A percentile compares a stretch with the other conserved stretches of the same genome.
These are phyloP conservation scores for Chelmon rostratus DNA, from an alignment of 2,797 vertebrate species.

Conservation along the genomic window DNA sequence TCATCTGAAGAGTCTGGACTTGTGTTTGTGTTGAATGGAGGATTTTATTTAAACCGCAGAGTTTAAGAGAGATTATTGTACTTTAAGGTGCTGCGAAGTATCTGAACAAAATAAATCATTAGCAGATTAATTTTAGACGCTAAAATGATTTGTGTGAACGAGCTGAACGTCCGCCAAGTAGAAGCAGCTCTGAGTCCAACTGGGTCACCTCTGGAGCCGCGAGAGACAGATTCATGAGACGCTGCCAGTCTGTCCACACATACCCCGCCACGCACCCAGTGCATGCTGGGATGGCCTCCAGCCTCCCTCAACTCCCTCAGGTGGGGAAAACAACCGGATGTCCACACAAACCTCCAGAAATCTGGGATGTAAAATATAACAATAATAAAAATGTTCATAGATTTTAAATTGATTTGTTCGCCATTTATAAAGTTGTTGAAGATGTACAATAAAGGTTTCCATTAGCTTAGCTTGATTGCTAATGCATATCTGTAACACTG, in stretches of 20 bases:
- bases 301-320: neutral
- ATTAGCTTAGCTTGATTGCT: no score
- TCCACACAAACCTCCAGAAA: no score
- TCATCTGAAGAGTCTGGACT: no score
- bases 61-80: neutral
- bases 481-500: no score
- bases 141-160: neutral
- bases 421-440: no score
- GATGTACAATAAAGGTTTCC: no score
- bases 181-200: neutral
- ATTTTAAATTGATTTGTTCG: no score
- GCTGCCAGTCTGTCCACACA: neutral
- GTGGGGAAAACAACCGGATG: no score
- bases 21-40: no score
- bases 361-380: no score
- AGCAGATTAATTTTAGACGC: neutral
- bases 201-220: no score
- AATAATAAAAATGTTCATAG: no score
- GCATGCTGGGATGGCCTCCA: neutral
- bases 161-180: neutral
- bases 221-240: neutral
- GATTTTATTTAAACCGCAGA: neutral
- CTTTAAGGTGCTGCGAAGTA: neutral
- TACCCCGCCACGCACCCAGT: neutral
- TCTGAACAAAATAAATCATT: neutral